Base-by-base conservation (phyloP, 2,888 invertebrate genomes). In the Synergus gifuensis region DNA sequence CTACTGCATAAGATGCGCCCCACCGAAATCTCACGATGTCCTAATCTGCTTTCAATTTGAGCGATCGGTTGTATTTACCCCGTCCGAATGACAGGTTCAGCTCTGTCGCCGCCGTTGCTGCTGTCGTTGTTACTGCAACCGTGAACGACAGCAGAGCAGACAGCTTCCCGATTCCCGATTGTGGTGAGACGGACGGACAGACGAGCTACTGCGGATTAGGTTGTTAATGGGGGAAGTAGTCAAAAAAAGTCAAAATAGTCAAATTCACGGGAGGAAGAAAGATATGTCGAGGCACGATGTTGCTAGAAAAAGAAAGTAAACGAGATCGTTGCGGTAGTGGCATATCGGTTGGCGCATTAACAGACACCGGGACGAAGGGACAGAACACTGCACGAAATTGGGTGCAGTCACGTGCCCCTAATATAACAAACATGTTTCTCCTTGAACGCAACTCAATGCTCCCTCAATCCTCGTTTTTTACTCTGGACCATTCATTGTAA, bases 241-340 rank as follows among this genome's bases (percentile, higher is more conserved):
- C 2, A 28, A 28, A 28, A 3, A 28, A 28, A 28, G 28, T 28
- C 28, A 42, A 46, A 44, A 58, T 58, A 67, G 62, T 60, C 18
- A 66, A 44, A 54, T 76, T 40, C 28, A 60, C 66, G 67, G 76
- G 78, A 62, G 66, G 54, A 82, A 73, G 63, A 78, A 82, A 83
- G 83, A 87, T 87, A 87, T 87, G 88, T 87, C 87, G 87, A 86
- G 86, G 87, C 86, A 89, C 85, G 85, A 87, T 86, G 86, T 81
- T 81, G 85, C 82, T 76, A 82, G 83, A 80, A 81, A 82, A 77
- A 83, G 82, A 66, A 80, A 82, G 69, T 84, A 82, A 40, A 62
- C 18, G 46, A 46, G 14, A 49, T 54, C n/a, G 60, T 69, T 60
- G 63, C 62, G 78, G 81, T 77, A 85, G 81, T 81, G 79, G 84